These are phyloP conservation scores for Alcedo quadribrachys DNA, from an alignment of 2,797 vertebrate genomes.

Conservation along the genomic window DNA sequence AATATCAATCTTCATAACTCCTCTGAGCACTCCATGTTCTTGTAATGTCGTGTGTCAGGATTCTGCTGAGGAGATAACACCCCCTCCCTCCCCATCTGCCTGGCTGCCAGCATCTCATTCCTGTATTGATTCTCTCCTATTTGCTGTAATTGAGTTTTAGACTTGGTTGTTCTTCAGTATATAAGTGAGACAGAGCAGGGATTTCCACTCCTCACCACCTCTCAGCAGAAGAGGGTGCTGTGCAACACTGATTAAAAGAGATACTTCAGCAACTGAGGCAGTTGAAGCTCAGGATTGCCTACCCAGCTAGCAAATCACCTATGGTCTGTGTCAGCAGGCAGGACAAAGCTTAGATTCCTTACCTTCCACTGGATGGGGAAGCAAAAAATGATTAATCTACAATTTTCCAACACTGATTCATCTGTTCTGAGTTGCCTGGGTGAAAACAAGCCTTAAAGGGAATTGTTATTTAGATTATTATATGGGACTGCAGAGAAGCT, in stretches of 20 bases:
- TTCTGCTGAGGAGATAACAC: background rate
- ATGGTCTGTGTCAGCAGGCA: background rate
- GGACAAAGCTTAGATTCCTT: background rate
- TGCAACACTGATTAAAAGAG: slow-evolving; percentile 22
- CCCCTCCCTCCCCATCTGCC: background rate
- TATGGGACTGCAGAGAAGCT: background rate
- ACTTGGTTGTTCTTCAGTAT: slow-evolving; percentile 26
- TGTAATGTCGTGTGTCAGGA: slow-evolving; percentile 25
- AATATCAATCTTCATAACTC: slow-evolving; percentile 62
- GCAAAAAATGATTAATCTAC: background rate
- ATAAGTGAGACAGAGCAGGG: slow-evolving; percentile 17
- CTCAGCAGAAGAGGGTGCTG: slow-evolving; percentile 59
- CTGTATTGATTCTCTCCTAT: slow-evolving; percentile 44
- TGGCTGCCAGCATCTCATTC: slow-evolving; percentile 37
- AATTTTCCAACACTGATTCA: slow-evolving; percentile 25
- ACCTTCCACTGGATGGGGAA: background rate
- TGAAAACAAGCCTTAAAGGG: slow-evolving; percentile 6
- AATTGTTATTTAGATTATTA: background rate
- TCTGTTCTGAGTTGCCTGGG: background rate
- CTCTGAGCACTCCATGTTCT: slow-evolving; percentile 29
- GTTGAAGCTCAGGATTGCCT: background rate
- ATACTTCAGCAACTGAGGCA: background rate
- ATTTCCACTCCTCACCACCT: slow-evolving; percentile 3
- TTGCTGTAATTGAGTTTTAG: slow-evolving; percentile 62
- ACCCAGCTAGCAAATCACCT: background rate